Percentiles rank a stretch among this genome's conserved stretches.
phyloP scores from a whole-genome alignment of 1,140 invertebrate species.

The Penaeus indicus region DNA sequence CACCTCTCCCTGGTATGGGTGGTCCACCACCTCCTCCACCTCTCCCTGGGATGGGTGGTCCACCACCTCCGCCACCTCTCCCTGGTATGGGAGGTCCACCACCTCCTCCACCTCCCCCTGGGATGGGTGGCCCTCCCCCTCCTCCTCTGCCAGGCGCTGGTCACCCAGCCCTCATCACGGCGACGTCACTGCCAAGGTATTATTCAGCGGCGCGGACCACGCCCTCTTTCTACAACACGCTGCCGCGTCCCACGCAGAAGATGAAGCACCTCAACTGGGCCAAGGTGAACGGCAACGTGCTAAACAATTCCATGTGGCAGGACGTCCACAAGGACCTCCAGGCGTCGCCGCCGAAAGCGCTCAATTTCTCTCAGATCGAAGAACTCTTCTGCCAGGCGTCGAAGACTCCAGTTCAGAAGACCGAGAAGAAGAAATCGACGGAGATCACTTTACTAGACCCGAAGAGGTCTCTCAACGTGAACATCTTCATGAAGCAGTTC shows the following conservation, averaged over 20 bases:
- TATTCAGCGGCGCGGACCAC: background rate
- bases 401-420: slow-evolving; percentile 69
- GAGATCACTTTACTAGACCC: slow-evolving; percentile 84
- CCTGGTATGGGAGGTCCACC: slow-evolving; percentile 5
- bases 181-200: background rate
- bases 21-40: slow-evolving; percentile 27
- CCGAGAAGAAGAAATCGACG: slow-evolving; percentile 35
- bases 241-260: slow-evolving; percentile 87
- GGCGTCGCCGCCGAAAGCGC: slow-evolving; percentile 1
- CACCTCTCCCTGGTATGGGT: slow-evolving; percentile 14
- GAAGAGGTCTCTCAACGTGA: slow-evolving; percentile 95
- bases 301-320: slow-evolving; percentile 51
- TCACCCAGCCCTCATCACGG: background rate
- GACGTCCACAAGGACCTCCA: slow-evolving; percentile 41
- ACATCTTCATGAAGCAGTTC: slow-evolving; percentile 99
- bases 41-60: background rate
- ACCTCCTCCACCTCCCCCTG: slow-evolving; percentile 22
- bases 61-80: slow-evolving; percentile 7
- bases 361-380: slow-evolving; percentile 81
- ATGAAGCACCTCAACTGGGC: slow-evolving; percentile 97
- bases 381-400: slow-evolving; percentile 81
- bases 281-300: slow-evolving; percentile 76
- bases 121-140: background rate
- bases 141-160: background rate
- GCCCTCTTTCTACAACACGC: slow-evolving; percentile 68